A percentile compares a stretch with the other conserved stretches of the same genome.
Evolutionary conservation across 2,797 vertebrate genomes (phyloP).

Genomic region (Myiotriccus ornatus): DNA sequence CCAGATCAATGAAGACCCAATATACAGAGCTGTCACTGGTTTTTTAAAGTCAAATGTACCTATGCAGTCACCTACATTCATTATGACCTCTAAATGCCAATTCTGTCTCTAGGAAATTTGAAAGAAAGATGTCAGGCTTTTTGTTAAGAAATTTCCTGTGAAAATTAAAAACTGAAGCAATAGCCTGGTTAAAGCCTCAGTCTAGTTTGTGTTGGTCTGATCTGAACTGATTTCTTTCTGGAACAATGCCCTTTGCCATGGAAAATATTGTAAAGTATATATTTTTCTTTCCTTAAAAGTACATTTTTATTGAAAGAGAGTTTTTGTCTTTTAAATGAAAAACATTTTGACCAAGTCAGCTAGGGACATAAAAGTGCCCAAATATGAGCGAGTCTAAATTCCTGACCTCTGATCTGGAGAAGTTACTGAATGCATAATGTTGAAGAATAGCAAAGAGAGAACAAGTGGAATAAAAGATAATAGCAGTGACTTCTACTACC

Average conservation of each 20-base stretch:
- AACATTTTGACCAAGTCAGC: neutral
- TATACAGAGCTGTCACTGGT: neutral
- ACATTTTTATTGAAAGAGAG: neutral
- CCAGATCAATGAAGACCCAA: neutral
- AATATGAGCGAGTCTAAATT: neutral
- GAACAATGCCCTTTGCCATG: neutral
- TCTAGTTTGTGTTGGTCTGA: neutral
- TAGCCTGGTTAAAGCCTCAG: neutral
- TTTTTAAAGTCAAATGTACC: neutral
- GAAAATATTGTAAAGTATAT: neutral
- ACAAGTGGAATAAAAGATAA: conserved; percentile 44
- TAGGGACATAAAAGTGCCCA: neutral
- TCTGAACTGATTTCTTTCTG: neutral
- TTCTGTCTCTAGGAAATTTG: neutral
- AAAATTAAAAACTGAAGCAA: neutral
- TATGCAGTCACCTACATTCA: neutral
- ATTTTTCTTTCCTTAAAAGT: neutral
- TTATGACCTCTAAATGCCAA: neutral
- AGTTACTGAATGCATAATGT: conserved; percentile 10
- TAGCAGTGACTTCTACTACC: conserved; percentile 36
- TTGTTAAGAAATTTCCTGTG: neutral
- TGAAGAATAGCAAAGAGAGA: conserved; percentile 27
- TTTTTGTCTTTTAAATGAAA: conserved; percentile 21
- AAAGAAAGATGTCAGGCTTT: conserved; percentile 14
- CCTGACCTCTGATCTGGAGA: conserved; percentile 42